Evolutionary conservation across 2,888 invertebrate species (phyloP), one percentile per base, ranked within the genome.

Genomic region (Scelioninae gen. 1): DNA sequence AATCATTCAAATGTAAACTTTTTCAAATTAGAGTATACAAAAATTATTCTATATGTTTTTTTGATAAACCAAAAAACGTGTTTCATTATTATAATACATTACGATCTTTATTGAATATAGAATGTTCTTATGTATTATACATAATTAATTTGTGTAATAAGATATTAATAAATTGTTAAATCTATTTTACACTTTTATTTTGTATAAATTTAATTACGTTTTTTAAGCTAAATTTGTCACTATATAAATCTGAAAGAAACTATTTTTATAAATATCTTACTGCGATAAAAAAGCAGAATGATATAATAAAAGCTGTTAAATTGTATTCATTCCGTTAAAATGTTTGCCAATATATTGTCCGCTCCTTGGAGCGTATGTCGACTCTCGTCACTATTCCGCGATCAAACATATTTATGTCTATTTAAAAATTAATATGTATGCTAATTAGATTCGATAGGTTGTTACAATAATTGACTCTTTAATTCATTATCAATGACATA

Each of bases 401-500:
- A 38, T 58, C 32, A 56, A 71, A 51, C 65, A 78, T 71, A 71
- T 78, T 71, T 47, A 65, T 78, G 23, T 68, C 78, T 40, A 43
- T 40, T 78, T 65, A 78, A 78, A 78, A 55, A 78, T 77, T 58
- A 66, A 75, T 66, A 45, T n/a, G 16, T 51, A 55, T 51, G 66
- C 56, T 76, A 69, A 63, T 63, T 68, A 66, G 60, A 60, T 68
- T 45, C 62, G 62, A 53, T 68, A 53, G 34, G 9, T 23, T 65
- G 62, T 53, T 60, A 13, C 29, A 16, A 68, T 68, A 62, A 68
- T 66, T 60, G 51, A 11, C 34, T 65, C 47, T 49, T 51, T 68
- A 51, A 56, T 51, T 60, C 31, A 47, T 49, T 43, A 51, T 53
- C 10, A 10, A 43, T 58, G 43, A 76, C 16, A 51, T 31, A 43